Evolutionary conservation across 2,888 invertebrate genomes (phyloP), one percentile per base, ranked within the genome.

Genomic region (Bellardia bayeri): DNA sequence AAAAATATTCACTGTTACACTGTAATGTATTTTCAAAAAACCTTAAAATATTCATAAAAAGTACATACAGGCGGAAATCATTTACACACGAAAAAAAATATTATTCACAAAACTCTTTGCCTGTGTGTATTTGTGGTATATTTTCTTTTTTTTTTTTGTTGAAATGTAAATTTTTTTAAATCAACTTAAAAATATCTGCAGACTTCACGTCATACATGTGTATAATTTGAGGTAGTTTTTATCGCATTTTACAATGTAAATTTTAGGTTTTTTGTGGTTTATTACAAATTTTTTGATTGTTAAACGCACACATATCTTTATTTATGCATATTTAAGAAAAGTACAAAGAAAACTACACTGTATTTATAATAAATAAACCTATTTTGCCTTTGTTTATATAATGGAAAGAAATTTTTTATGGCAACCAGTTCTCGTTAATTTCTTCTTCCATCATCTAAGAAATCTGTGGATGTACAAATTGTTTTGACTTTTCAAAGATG

Each of bases 61-160:
- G n/a, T 42, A 45, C 30, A 33, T 42, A 42, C 30, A 68, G 74
- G 40, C 56, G 64, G 63, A 85, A 75, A 69, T 69, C 69, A 80
- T 75, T 85, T 79, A 42, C 58, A 79, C 40, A 72, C 9, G 42
- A 54, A 54, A 13, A 54, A 13, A 14, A 9, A 54, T 33, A 66
- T 16, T 42, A 58, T 75, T 2, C n/a, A 68, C 8, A 33, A 64
- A 63, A 33, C 14, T 49, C 13, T 16, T 33, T 68, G 16, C 14
- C 16, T 66, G 37, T 37, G 37, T 74, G 0, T 45, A 37, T 66
- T 37, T 74, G 3, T 51, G 13, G 23, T 63, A 16, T 16, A 61
- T 23, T 23, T 14, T 11, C 11, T 45, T 9, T 45, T 45, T 7
- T 3, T n/a, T 54, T 16, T 54, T 72, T 33, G 7, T 14, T 33